Evolutionary conservation across 2,113 vertebrate genomes (phyloP), one percentile per base, ranked within the genome.

Genomic region (Syngnathoides biaculeatus): DNA sequence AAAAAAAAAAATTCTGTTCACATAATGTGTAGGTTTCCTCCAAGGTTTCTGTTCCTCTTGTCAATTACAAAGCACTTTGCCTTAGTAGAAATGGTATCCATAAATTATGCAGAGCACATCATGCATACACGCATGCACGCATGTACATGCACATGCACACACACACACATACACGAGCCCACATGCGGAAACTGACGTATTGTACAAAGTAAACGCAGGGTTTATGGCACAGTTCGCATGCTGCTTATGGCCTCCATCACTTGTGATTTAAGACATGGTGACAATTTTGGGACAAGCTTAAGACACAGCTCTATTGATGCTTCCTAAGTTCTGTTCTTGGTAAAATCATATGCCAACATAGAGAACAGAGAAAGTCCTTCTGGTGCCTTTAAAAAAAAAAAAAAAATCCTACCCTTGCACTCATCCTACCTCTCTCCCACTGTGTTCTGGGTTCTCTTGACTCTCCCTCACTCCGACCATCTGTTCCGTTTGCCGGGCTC

Each of bases 401-500:
- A n/a, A n/a, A 78, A 75, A 74, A 77, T 77, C 69, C 69, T 69
- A 69, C 71, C 75, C 72, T 60, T 35, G 27, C 59, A 74, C 66
- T 79, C 62, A 79, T 61, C 39, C 81, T 79, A 65, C 69, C 81
- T 80, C 68, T 80, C 82, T 89, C 87, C 85, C 68, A 82, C 86
- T 87, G 85, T 81, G 85, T 89, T 85, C 81, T 88, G 82, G 83
- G 79, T 87, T 86, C 68, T 74, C 68, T 84, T 35, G 79, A 78
- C 81, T 85, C 82, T 78, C 69, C 85, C 75, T 78, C 65, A 84
- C 75, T 73, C 68, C 75, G 69, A 79, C 90, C 91, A 91, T 91
- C 90, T 92, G 91, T 89, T 91, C 89, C 73, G 69, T 81, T 79
- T 85, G 85, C 86, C 60, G 57, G 82, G 86, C 84, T 82, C 79